Percentiles rank a stretch among this genome's conserved stretches.
phyloP scores from a whole-genome alignment of 2,888 invertebrate genomes.

The Pseudococcus jackbeardsleyi region DNA sequence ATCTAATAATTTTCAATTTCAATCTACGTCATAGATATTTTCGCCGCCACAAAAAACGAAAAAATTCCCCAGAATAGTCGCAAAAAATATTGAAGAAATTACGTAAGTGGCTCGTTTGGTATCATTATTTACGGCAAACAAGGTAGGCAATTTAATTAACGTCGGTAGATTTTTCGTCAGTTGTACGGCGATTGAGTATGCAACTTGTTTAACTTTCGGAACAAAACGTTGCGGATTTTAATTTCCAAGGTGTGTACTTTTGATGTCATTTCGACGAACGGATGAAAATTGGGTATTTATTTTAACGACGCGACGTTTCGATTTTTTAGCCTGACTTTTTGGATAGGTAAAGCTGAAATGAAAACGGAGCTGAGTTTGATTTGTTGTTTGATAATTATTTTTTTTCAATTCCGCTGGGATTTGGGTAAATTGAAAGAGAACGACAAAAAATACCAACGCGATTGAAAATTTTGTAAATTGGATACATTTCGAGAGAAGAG shows the following conservation, averaged over 20 bases:
- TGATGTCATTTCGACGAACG: background rate
- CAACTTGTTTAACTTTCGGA: background rate
- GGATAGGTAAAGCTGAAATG: background rate
- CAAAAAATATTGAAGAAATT: background rate
- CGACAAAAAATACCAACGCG: background rate
- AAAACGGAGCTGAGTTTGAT: background rate
- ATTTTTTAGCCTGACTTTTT: background rate
- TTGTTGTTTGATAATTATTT: background rate
- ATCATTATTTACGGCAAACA: slow-evolving; percentile 9
- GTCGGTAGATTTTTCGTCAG: background rate
- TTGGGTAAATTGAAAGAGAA: background rate
- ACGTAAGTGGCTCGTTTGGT: background rate
- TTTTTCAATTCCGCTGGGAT: background rate
- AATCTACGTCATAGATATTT: background rate
- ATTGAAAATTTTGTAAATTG: background rate
- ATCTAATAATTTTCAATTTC: background rate
- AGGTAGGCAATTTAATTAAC: background rate
- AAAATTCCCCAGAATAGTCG: background rate
- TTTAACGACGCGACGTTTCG: background rate
- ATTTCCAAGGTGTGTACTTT: background rate
- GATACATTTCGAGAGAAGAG: background rate
- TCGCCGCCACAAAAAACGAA: background rate
- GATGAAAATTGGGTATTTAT: background rate
- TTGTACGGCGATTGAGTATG: background rate
- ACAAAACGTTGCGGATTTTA: background rate